Evolutionary conservation across 2,888 invertebrate species (phyloP).

Genomic region (Yponomeuta malinellus): DNA sequence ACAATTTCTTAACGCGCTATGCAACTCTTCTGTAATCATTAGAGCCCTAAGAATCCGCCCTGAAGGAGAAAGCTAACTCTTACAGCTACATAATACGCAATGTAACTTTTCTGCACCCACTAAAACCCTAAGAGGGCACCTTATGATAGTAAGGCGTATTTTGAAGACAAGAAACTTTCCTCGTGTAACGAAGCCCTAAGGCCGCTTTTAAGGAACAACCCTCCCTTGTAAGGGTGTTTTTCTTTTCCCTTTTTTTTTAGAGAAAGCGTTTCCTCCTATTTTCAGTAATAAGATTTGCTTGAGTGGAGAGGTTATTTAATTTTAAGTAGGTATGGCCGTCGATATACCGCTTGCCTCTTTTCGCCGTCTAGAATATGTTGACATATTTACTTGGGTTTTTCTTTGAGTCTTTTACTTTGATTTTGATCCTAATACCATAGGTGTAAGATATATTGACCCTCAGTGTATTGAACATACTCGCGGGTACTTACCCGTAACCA

Average conservation of each 20-base stretch:
- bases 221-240: neutral
- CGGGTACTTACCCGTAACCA: too few relatives aligned
- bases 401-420: constrained; percentile 1
- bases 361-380: neutral
- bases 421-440: neutral
- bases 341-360: neutral
- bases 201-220: neutral
- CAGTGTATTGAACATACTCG: too few relatives aligned
- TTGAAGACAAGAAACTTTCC: neutral
- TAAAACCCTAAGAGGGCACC: too few relatives aligned
- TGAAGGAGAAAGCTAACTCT: too few relatives aligned
- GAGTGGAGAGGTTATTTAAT: constrained; percentile 3
- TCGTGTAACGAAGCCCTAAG: neutral
- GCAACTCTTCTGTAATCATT: too few relatives aligned
- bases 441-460: too few relatives aligned
- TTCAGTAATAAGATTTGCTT: constrained; percentile 1
- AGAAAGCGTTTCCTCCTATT: neutral
- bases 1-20: too few relatives aligned
- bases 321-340: neutral
- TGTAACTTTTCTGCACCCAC: too few relatives aligned
- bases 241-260: neutral
- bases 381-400: neutral
- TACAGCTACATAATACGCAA: too few relatives aligned
- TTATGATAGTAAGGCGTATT: too few relatives aligned
- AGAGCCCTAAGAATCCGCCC: too few relatives aligned